A percentile compares a stretch with the other conserved stretches of the same genome.
phyloP scores from a whole-genome alignment of 2,113 vertebrate genomes.

The Hippocampus barbouri region DNA sequence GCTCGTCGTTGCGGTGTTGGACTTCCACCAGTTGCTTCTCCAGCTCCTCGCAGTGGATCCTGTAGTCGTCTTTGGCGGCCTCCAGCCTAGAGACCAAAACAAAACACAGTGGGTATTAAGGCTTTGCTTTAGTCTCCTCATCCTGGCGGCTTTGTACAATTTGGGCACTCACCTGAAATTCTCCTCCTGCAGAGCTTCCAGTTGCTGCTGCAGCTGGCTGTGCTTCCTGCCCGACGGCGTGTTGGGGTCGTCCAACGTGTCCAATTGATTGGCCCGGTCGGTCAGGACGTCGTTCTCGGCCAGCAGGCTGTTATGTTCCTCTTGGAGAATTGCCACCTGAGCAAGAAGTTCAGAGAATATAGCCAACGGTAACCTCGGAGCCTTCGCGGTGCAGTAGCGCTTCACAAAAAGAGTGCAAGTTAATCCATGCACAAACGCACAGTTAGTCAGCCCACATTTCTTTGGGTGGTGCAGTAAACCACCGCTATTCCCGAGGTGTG shows the following conservation, averaged over 20 bases:
- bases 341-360: conserved; percentile 5
- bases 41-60: conserved; percentile 93
- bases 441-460: conserved; percentile 3
- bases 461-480: neutral
- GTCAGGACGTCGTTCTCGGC: conserved; percentile 93
- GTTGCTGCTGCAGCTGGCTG: conserved; percentile 84
- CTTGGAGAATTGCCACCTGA: conserved; percentile 90
- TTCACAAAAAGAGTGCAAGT: conserved; percentile 1
- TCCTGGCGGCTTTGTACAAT: neutral
- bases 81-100: too few relatives aligned
- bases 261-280: conserved; percentile 89
- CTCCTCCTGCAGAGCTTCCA: conserved; percentile 92
- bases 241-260: conserved; percentile 87
- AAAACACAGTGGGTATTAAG: neutral
- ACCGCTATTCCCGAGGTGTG: neutral
- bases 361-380: neutral
- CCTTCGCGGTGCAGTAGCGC: too few relatives aligned
- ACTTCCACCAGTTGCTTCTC: conserved; percentile 93
- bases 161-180: conserved; percentile 81
- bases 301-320: conserved; percentile 88
- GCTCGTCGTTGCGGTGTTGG: conserved; percentile 91
- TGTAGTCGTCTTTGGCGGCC: conserved; percentile 70
- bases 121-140: too few relatives aligned
- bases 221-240: conserved; percentile 86
- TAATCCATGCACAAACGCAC: conserved; percentile 6